These are phyloP conservation scores for Spizella passerina DNA, from an alignment of 2,797 vertebrate genomes.

Conservation along the genomic window DNA sequence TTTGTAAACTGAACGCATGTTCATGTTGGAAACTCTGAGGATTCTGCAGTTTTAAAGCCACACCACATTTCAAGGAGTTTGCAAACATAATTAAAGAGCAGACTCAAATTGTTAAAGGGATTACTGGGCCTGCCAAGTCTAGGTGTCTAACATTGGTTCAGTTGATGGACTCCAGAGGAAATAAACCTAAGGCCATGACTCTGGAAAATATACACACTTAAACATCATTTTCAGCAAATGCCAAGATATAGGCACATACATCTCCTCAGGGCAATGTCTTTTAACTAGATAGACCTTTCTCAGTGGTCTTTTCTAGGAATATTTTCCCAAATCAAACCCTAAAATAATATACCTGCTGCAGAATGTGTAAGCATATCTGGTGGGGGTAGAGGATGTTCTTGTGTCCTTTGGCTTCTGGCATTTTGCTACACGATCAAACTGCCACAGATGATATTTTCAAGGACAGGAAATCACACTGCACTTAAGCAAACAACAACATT, in stretches of 20 bases:
- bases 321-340: neutral
- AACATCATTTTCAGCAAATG: neutral
- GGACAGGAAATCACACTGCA: neutral
- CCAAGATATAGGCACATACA: neutral
- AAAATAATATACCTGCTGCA: neutral
- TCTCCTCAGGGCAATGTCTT: neutral
- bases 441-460: neutral
- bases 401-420: neutral
- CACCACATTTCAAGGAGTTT: neutral
- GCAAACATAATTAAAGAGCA: neutral
- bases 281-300: neutral
- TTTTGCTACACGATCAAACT: neutral
- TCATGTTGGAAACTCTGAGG: neutral
- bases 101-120: neutral
- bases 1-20: neutral
- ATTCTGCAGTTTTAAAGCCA: neutral
- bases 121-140: neutral
- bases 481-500: neutral
- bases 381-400: neutral
- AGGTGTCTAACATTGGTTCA: neutral
- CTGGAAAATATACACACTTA: neutral
- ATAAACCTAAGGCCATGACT: neutral
- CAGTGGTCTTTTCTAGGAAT: neutral
- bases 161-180: neutral
- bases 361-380: neutral